Evolutionary conservation across 1,140 invertebrate species (phyloP).

Genomic region (Ctenoplectra terminalis): DNA sequence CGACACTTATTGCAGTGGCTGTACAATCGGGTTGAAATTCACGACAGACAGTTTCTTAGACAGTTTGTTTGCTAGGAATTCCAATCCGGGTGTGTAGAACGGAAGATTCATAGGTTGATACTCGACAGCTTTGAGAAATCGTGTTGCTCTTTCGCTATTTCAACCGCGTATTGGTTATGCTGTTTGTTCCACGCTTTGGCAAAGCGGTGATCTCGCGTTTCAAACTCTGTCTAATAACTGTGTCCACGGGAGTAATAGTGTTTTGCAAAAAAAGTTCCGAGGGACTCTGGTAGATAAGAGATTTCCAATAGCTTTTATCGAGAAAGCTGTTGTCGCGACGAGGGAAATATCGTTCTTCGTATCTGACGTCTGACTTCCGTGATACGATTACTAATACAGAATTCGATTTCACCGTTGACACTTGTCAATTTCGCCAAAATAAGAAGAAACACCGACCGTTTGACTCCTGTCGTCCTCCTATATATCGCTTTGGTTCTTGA

Average conservation of each 20-base stretch:
- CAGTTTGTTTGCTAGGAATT: constrained; percentile 33
- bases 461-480: background rate
- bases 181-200: background rate
- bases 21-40: constrained; percentile 56
- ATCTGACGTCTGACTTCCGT: constrained; percentile 17
- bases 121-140: background rate
- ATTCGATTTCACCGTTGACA: constrained; percentile 37
- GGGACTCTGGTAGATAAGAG: constrained; percentile 4
- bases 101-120: background rate
- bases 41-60: constrained; percentile 28
- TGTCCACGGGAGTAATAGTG: background rate
- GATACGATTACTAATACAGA: constrained; percentile 33
- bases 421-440: constrained; percentile 23
- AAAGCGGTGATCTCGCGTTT: background rate
- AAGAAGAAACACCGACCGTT: background rate
- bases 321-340: background rate
- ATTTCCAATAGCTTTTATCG: constrained; percentile 32
- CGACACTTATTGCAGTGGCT: constrained; percentile 61
- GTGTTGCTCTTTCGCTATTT: background rate
- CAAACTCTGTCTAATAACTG: background rate
- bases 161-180: background rate
- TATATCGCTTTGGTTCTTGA: background rate
- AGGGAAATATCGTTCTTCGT: constrained; percentile 21
- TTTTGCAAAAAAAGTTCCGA: background rate
- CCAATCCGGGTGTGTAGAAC: background rate